Conservation (phyloP, 2,888 invertebrate genomes). For the Craniophora ligustri region DNA sequence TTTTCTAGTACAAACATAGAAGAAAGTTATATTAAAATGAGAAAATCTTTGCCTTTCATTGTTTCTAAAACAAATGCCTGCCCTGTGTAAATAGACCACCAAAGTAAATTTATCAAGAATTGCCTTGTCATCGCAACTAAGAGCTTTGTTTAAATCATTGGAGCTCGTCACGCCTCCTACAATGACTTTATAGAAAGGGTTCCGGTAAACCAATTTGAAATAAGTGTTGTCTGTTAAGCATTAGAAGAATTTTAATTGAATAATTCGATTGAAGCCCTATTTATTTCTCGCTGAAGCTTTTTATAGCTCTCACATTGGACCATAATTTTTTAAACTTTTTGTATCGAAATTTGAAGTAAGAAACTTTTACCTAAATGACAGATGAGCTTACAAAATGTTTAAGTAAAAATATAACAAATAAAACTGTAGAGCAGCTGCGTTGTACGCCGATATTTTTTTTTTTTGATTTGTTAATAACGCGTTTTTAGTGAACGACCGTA, state of each 20-base stretch:
- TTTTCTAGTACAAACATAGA: not conserved
- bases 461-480: conserved; percentile 78
- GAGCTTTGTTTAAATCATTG: conserved; percentile 82
- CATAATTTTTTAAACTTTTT: conserved; percentile 21
- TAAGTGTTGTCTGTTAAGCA: conserved; percentile 66
- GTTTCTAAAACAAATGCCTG: conserved; percentile 46
- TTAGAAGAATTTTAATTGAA: conserved; percentile 72
- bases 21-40: conserved; percentile 4
- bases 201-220: conserved; percentile 72
- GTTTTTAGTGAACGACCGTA: conserved; percentile 80
- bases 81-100: conserved; percentile 50
- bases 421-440: conserved; percentile 71
- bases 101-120: conserved; percentile 57
- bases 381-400: conserved; percentile 48
- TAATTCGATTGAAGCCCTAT: conserved; percentile 59
- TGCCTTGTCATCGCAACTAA: conserved; percentile 79
- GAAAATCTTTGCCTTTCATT: conserved; percentile 31
- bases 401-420: conserved; percentile 34
- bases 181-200: conserved; percentile 77
- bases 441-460: conserved; percentile 60
- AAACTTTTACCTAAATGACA: conserved; percentile 42
- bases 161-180: conserved; percentile 73
- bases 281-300: conserved; percentile 47
- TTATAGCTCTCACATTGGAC: conserved; percentile 28
- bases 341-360: conserved; percentile 21